Conservation (phyloP, 2,113 vertebrate genomes). For the Tauraco erythrolophus region DNA sequence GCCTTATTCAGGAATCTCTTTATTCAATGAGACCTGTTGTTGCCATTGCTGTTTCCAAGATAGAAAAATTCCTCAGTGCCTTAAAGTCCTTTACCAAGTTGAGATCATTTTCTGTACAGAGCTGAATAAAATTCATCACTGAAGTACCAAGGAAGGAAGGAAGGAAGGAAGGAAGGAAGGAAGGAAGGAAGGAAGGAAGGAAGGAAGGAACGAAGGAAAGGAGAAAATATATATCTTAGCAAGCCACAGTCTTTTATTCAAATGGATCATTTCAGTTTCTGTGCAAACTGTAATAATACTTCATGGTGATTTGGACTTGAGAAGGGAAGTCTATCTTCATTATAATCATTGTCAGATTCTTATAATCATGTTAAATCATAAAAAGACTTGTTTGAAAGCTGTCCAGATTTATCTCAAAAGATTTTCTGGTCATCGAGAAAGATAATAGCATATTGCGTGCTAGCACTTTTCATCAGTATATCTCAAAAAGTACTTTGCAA, state of each 20-base stretch:
- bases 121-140: background rate
- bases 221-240: background rate
- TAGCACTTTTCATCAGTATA: background rate
- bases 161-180: background rate
- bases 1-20: background rate
- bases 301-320: background rate
- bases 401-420: background rate
- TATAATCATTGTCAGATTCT: background rate
- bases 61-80: background rate
- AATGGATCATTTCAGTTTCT: background rate
- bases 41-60: background rate
- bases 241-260: background rate
- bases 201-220: background rate
- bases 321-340: background rate
- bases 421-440: background rate
- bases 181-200: background rate
- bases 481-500: background rate
- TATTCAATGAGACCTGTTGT: background rate
- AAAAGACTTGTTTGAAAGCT: background rate
- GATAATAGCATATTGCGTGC: background rate
- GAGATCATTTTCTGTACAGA: background rate
- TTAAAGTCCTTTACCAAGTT: background rate
- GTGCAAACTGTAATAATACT: background rate
- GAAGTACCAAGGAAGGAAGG: background rate
- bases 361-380: background rate